Evolutionary conservation across 2,113 vertebrate genomes (phyloP).

Genomic region (Chaetorhynchus papuensis): DNA sequence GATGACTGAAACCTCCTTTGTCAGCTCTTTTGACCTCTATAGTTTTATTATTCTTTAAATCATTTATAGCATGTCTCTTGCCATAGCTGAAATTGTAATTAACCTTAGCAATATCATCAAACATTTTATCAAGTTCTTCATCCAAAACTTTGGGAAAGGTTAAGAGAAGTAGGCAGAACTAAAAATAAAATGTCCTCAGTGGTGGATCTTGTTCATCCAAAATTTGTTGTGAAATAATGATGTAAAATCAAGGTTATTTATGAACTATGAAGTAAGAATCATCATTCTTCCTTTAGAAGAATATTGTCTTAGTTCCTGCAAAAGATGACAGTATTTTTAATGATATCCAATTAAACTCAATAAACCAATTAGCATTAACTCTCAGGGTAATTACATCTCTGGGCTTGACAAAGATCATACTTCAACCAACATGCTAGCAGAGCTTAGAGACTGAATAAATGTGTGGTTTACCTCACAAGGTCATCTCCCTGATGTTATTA

Average conservation of each 20-base stretch:
- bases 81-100: slow-evolving; percentile 8
- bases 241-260: not conserved
- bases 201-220: not conserved
- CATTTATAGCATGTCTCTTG: slow-evolving; percentile 13
- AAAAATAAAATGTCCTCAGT: not conserved
- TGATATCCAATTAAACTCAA: slow-evolving; percentile 42
- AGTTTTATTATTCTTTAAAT: slow-evolving; percentile 57
- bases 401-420: slow-evolving; percentile 38
- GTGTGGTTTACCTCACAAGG: slow-evolving; percentile 23
- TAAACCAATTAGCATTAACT: slow-evolving; percentile 59
- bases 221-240: not conserved
- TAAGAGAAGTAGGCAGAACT: not conserved
- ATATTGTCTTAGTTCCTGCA: not conserved
- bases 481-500: slow-evolving; percentile 25
- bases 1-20: slow-evolving; percentile 22
- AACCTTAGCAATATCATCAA: slow-evolving; percentile 21
- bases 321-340: not conserved
- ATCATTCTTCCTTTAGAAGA: not conserved
- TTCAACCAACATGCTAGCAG: slow-evolving; percentile 4
- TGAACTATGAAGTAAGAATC: not conserved
- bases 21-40: slow-evolving; percentile 38
- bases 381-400: slow-evolving; percentile 34
- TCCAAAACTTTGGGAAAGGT: slow-evolving; percentile 23
- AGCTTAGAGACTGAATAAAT: slow-evolving; percentile 25
- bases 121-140: not conserved